Percentiles rank a stretch among this genome's conserved stretches.
These are phyloP conservation scores for Lacerta viridis DNA, from an alignment of 2,797 vertebrate genomes.

Conservation along the genomic window DNA sequence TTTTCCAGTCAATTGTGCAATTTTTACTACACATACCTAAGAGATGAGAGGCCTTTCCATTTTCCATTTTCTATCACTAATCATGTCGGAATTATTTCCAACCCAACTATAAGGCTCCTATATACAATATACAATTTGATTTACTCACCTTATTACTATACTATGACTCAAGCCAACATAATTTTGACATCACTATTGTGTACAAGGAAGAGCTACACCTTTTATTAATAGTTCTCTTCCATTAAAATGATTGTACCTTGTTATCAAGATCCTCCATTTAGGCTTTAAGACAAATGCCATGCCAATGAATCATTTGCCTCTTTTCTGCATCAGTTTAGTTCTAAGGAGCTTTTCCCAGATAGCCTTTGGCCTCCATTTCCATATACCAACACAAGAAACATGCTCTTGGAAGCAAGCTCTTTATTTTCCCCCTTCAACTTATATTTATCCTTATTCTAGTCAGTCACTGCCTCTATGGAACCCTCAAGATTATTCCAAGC, in stretches of 20 bases:
- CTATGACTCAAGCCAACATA: background rate
- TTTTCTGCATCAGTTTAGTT: background rate
- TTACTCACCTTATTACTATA: conserved; percentile 46
- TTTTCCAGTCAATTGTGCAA: background rate
- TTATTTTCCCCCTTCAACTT: background rate
- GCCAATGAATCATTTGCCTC: conserved; percentile 52
- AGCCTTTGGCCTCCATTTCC: background rate
- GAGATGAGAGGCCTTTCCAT: background rate
- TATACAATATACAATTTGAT: conserved; percentile 46
- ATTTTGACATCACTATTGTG: background rate
- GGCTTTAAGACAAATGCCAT: conserved; percentile 22
- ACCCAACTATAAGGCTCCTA: conserved; percentile 30
- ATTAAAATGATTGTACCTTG: background rate
- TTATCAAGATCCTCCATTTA: conserved; percentile 40
- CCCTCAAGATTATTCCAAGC: background rate
- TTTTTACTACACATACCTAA: background rate
- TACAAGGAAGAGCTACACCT: background rate
- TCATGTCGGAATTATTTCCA: conserved; percentile 15
- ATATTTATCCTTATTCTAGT: background rate
- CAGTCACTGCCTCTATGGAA: background rate
- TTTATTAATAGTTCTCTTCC: background rate
- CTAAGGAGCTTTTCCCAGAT: too few species aligned
- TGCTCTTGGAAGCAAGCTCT: too few species aligned
- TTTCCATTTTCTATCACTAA: background rate
- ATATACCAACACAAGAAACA: background rate